A percentile compares a stretch with the other conserved stretches of the same genome.
Conservation (phyloP, 2,113 vertebrate species). For the Bungarus multicinctus region DNA sequence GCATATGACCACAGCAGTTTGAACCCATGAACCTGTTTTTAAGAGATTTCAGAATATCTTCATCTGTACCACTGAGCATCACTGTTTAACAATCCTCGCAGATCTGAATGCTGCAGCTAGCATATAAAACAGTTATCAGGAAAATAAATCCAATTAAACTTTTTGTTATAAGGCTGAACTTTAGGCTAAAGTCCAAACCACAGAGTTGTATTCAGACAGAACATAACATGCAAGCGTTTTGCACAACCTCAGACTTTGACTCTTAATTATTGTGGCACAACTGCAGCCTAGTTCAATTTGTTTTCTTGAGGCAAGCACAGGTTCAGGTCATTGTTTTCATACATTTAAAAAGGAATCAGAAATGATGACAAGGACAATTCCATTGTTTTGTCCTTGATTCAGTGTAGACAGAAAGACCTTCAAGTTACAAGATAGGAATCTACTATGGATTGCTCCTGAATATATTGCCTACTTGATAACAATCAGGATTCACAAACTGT, state of each 20-base stretch:
- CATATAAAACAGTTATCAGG: neutral
- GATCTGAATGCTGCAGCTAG: neutral
- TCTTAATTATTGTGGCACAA: constrained; percentile 4
- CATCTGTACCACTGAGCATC: neutral
- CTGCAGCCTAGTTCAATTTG: neutral
- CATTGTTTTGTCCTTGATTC: neutral
- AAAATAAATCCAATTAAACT: constrained; percentile 19
- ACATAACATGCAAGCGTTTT: neutral
- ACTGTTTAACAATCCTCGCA: neutral
- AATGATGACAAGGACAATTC: neutral
- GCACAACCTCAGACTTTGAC: neutral
- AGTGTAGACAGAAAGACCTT: neutral
- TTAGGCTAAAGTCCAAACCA: neutral
- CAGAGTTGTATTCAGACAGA: neutral
- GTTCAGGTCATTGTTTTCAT: neutral
- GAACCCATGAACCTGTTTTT: neutral
- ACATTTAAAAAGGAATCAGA: neutral
- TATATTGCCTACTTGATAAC: neutral
- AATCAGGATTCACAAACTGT: neutral
- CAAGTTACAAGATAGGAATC: neutral
- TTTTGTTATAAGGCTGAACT: neutral
- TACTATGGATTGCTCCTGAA: neutral
- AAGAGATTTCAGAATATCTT: neutral
- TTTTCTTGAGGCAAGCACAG: neutral
- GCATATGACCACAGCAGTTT: neutral